Evolutionary conservation across 2,888 invertebrate genomes (phyloP), one percentile per base, ranked within the genome.

Genomic region (Ptychoptera albimana): DNA sequence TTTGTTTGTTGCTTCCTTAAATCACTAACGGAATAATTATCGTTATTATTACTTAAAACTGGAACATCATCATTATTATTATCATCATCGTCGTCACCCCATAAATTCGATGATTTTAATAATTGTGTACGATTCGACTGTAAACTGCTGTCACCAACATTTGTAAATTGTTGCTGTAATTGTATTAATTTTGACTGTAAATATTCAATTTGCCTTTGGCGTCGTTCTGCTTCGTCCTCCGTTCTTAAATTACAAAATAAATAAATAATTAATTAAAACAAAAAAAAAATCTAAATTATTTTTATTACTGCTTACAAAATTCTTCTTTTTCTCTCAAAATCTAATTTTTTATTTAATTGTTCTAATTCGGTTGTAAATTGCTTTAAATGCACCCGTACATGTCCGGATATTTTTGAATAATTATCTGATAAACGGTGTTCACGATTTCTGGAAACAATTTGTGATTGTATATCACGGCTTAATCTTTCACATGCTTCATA

Each of bases 401-500:
- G 67, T 2, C 72, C 71, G 2, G 78, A 78, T 30, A 76, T 59
- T 46, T 67, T 70, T 4, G 72, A 68, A 57, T 75, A 78, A 42
- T 69, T 66, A 39, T 71, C 66, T 1, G 74, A 74, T 2, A 65
- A 60, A 53, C 66, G 68, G 30, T 66, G 58, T 49, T 72, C 67
- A 48, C 66, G 64, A 50, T 74, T 72, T 42, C 79, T 64, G 44
- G 67, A 57, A 1, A 71, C 70, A 8, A 81, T 55, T 53, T 75
- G 72, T 46, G 73, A 73, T 63, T 76, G 73, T 40, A 80, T 74
- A 51, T 77, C 73, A 39, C 75, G 66, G 53, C 71, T 72, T 15
- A 79, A 57, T 47, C 73, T 73, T 53, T 79, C 75, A 53, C 79
- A 79, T 1, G 75, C 72, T 52, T 79, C 78, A 58, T 74, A 71